phyloP scores from a whole-genome alignment of 2,888 invertebrate genomes.

The Drosophila gaucha region DNA sequence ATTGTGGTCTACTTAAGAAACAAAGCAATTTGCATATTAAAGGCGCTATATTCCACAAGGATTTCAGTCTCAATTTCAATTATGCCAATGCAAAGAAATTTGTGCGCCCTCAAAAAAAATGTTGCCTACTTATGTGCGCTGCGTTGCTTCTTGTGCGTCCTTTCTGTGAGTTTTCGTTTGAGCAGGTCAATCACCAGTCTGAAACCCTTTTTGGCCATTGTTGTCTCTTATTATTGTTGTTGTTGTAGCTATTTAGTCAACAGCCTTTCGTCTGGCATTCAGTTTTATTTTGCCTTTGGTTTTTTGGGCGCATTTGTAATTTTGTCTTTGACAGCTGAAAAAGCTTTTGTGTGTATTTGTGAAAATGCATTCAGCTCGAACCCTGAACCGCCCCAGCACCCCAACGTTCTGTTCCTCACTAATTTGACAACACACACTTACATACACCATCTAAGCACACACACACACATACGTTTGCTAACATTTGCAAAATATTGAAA shows the following conservation, averaged over 20 bases:
- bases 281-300: slow-evolving; percentile 30
- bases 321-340: slow-evolving; percentile 70
- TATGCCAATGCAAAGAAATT: slow-evolving; percentile 32
- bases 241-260: slow-evolving; percentile 44
- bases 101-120: slow-evolving; percentile 32
- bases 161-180: slow-evolving; percentile 5
- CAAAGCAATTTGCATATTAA: slow-evolving; percentile 2
- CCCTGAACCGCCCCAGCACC: slow-evolving; percentile 7
- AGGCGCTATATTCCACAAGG: slow-evolving; percentile 2
- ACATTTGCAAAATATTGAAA: slow-evolving; percentile 60
- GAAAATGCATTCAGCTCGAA: slow-evolving; percentile 54
- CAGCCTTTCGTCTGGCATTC: slow-evolving; percentile 48
- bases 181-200: slow-evolving; percentile 67
- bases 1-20: slow-evolving; percentile 9
- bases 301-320: slow-evolving; percentile 52
- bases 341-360: slow-evolving; percentile 50
- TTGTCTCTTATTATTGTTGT: slow-evolving; percentile 28
- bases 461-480: slow-evolving; percentile 22
- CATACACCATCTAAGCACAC: slow-evolving; percentile 7
- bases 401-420: slow-evolving; percentile 48
- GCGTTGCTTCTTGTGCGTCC: slow-evolving; percentile 3
- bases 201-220: slow-evolving; percentile 44
- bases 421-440: slow-evolving; percentile 39
- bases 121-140: slow-evolving; percentile 60
- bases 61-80: slow-evolving; percentile 31